Base-by-base conservation (phyloP, 2,113 vertebrate species). In the Alethe castanea region DNA sequence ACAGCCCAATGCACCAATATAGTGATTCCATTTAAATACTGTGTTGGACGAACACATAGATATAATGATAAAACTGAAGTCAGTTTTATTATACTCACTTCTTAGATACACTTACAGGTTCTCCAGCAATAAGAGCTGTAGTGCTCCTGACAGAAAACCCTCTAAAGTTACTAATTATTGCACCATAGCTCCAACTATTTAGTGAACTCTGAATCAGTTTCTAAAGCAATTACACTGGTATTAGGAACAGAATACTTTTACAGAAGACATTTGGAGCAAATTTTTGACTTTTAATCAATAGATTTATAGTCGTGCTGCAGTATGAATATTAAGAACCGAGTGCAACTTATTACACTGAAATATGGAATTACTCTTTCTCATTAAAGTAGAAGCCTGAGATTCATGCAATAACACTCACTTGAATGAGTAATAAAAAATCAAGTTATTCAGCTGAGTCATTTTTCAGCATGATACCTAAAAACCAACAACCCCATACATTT, bases 1-100 rank as follows among this genome's bases (percentile, higher is more conserved):
- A 52, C 29, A 66, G 31, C 28, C 26, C 0, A 0, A 77, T 23
- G n/a, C 6, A 73, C 14, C 29, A 87, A 61, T 7, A 62, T 5
- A 79, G 33, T 6, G 50, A 71, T 54, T 59, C 38, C 10, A 66
- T 62, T 78, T 71, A 59, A 59, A 74, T 54, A 48, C 19, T 35
- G 4, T 6, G 1, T 54, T 82, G 26, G 52, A 71, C 15, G 44
- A 71, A 67, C 25, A 72, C 11, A 77, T 3, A n/a, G 28, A 28
- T 35, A 59, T 14, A 57, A 65, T 0, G 1, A 65, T 28, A 56
- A 74, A 89, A 38, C 8, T 8, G 59, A 29, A 73, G 36, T n/a
- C 3, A 80, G 7, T 47, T 84, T 72, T 45, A 70, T 81, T 42
- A 61, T 14, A 73, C 8, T 50, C 4, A 12, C 12, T 52, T 57